A percentile compares a stretch with the other conserved stretches of the same genome.
Conservation (phyloP, 2,888 invertebrate genomes). For the Thymelicus sylvestris region DNA sequence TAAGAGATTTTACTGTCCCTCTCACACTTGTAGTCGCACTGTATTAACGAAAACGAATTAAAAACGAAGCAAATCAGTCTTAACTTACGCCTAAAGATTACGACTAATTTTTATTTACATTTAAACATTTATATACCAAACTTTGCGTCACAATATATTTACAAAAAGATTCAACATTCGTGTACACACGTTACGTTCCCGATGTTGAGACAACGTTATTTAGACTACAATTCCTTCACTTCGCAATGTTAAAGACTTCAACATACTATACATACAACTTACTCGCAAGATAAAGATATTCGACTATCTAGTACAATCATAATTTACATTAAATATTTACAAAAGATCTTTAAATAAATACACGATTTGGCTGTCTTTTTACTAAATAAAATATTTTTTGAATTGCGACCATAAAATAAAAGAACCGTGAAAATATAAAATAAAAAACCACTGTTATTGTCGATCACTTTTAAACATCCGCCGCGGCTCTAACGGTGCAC, state of each 20-base stretch:
- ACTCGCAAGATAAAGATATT: conserved; percentile 54
- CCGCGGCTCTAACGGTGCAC: background rate
- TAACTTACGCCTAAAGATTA: conserved; percentile 73
- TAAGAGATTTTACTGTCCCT: background rate
- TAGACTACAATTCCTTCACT: conserved; percentile 21
- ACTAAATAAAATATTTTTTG: conserved; percentile 43
- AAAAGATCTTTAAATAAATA: conserved; percentile 74
- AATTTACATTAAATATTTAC: conserved; percentile 78
- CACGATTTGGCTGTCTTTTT: conserved; percentile 72
- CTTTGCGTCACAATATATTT: conserved; percentile 51
- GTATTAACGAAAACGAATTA: conserved; percentile 41
- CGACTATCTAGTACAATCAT: conserved; percentile 72
- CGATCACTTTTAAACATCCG: conserved; percentile 55
- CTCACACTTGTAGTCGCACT: conserved; percentile 36
- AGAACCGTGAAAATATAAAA: conserved; percentile 45
- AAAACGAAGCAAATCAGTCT: conserved; percentile 77
- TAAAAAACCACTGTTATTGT: conserved; percentile 62
- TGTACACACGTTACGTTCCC: background rate
- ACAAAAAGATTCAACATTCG: conserved; percentile 38
- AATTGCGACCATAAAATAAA: conserved; percentile 48
- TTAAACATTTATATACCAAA: conserved; percentile 50
- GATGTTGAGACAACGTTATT: background rate
- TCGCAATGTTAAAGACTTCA: conserved; percentile 45
- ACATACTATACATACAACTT: conserved; percentile 47
- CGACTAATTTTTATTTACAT: conserved; percentile 72